A percentile compares a stretch with the other conserved stretches of the same genome.
Evolutionary conservation across 2,888 invertebrate species (phyloP).

Genomic region (Harpalus rufipes): DNA sequence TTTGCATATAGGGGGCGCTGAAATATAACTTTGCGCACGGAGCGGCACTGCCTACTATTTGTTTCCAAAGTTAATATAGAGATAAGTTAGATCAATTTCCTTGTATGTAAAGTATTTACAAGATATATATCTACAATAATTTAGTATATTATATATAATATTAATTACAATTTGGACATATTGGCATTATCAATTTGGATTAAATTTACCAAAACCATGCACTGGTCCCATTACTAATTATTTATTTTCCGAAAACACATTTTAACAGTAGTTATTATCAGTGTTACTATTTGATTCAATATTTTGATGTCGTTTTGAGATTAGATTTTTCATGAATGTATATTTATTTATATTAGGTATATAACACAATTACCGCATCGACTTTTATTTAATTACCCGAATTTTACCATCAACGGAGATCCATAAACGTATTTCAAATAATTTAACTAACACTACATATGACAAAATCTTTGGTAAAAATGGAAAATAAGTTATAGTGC

Average conservation of each 20-base stretch:
- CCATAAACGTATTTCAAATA: conserved; percentile 10
- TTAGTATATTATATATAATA: conserved; percentile 56
- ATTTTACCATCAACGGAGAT: conserved; percentile 42
- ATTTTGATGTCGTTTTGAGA: conserved; percentile 46
- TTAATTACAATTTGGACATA: conserved; percentile 61
- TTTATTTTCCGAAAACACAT: conserved; percentile 50
- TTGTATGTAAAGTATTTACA: conserved; percentile 55
- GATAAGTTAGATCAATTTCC: conserved; percentile 14
- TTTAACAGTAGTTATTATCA: conserved; percentile 58
- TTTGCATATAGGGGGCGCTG: too few relatives aligned
- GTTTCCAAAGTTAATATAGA: conserved; percentile 2
- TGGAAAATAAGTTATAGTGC: neutral
- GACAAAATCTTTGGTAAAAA: neutral
- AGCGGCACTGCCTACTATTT: neutral
- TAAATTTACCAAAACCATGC: conserved; percentile 64
- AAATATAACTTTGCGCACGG: too few relatives aligned
- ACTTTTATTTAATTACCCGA: conserved; percentile 36
- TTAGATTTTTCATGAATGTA: conserved; percentile 29
- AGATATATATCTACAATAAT: conserved; percentile 52
- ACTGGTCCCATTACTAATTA: conserved; percentile 64
- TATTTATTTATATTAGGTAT: conserved; percentile 21
- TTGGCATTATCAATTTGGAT: conserved; percentile 62
- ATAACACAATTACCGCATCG: conserved; percentile 43
- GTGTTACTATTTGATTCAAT: conserved; percentile 45
- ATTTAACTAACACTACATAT: neutral